phyloP scores from a whole-genome alignment of 2,113 vertebrate genomes.

The Gallinago media region DNA sequence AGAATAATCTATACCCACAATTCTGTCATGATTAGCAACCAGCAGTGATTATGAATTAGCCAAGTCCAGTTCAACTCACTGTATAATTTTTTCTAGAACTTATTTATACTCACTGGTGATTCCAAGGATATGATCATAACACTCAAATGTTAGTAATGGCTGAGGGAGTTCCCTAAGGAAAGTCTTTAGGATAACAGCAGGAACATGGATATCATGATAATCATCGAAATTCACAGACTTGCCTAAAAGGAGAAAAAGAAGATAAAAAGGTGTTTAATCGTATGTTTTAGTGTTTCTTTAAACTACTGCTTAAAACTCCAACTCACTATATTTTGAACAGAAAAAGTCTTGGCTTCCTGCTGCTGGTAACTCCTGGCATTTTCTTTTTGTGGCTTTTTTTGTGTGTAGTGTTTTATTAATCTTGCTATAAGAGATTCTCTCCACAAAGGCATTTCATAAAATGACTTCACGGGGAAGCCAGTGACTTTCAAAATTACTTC shows the following conservation, averaged over 20 bases:
- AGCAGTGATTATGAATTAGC: not conserved
- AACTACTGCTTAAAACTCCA: not conserved
- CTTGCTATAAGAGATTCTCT: not conserved
- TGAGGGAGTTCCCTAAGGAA: slow-evolving; percentile 89
- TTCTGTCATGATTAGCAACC: not conserved
- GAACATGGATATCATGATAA: slow-evolving; percentile 80
- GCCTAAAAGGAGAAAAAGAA: slow-evolving; percentile 68
- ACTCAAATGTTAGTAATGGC: slow-evolving; percentile 84
- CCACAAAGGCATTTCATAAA: not conserved
- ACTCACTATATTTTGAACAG: not conserved
- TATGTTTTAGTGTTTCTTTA: not conserved
- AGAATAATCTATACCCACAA: not conserved
- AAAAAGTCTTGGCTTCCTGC: not conserved
- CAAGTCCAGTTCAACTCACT: not conserved
- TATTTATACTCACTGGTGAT: slow-evolving; percentile 79
- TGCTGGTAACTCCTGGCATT: not conserved
- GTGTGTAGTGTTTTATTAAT: not conserved
- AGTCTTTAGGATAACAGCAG: slow-evolving; percentile 87
- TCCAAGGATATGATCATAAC: slow-evolving; percentile 79
- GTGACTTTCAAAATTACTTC: not conserved
- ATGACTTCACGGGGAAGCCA: not conserved
- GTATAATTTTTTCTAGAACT: not conserved
- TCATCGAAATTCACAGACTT: slow-evolving; percentile 84
- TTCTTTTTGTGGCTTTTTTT: not conserved
- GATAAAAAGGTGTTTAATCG: not conserved